Conservation (phyloP, 2,113 vertebrate species). For the Tauraco erythrolophus region DNA sequence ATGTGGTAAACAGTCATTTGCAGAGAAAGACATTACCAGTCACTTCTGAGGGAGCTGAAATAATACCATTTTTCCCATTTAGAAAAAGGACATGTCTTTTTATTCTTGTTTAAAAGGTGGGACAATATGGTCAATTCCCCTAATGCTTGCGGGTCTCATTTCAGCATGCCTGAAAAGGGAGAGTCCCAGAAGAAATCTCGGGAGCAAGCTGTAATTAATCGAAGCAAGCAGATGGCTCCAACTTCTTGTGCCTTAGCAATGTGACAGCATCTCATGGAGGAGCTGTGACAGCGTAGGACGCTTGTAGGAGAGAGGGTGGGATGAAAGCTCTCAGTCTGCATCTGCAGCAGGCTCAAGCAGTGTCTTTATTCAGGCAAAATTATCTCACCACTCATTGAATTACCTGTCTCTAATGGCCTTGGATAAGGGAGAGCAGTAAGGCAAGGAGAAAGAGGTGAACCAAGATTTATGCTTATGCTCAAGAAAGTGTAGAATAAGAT, state of each 20-base stretch:
- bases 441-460: not conserved
- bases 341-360: not conserved
- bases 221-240: slow-evolving; percentile 50
- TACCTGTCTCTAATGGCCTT: not conserved
- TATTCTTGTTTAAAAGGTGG: not conserved
- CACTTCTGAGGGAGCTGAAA: not conserved
- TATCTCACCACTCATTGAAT: not conserved
- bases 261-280: slow-evolving; percentile 26
- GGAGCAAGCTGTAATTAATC: slow-evolving; percentile 48
- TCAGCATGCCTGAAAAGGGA: not conserved
- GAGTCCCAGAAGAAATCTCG: slow-evolving; percentile 3
- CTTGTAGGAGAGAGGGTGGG: not conserved
- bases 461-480: not conserved
- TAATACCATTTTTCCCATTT: not conserved
- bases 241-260: not conserved
- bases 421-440: not conserved
- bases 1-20: not conserved
- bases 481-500: not conserved
- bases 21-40: not conserved
- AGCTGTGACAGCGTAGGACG: slow-evolving; percentile 15
- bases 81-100: not conserved
- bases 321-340: not conserved
- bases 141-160: not conserved
- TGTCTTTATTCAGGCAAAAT: not conserved
- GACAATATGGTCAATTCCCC: not conserved